phyloP scores from a whole-genome alignment of 1,140 invertebrate species.

The Agrypnia vestita region DNA sequence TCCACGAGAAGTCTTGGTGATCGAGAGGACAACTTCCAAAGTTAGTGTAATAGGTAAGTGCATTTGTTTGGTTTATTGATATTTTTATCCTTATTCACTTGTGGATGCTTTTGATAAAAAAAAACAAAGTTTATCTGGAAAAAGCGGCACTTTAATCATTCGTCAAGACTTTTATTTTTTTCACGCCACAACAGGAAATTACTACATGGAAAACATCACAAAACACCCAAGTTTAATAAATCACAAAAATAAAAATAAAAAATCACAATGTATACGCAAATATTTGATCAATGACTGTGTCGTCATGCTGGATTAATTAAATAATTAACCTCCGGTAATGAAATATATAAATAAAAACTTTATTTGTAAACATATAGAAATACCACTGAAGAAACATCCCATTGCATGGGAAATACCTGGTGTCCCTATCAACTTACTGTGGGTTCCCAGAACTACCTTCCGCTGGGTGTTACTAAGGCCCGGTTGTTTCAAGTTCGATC shows the following conservation, averaged over 20 bases:
- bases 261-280: no score
- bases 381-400: background rate
- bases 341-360: no score
- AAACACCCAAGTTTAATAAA: no score
- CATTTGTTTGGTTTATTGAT: background rate
- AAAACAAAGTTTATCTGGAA: background rate
- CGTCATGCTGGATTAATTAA: no score
- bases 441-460: background rate
- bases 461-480: slow-evolving; percentile 11
- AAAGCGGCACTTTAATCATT: background rate
- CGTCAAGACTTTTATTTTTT: no score
- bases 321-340: no score
- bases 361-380: background rate
- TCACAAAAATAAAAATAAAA: no score
- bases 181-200: no score
- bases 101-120: background rate
- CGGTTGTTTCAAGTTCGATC: no score
- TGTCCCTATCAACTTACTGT: slow-evolving; percentile 7
- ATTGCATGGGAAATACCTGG: slow-evolving; percentile 26
- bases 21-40: slow-evolving; percentile 81
- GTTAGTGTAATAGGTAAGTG: slow-evolving; percentile 78
- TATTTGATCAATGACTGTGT: no score
- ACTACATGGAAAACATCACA: no score
- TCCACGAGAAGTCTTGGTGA: slow-evolving; percentile 78
- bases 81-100: background rate